These are phyloP conservation scores for Lasioglossum figueresi DNA, from an alignment of 2,888 invertebrate species.

Conservation along the genomic window DNA sequence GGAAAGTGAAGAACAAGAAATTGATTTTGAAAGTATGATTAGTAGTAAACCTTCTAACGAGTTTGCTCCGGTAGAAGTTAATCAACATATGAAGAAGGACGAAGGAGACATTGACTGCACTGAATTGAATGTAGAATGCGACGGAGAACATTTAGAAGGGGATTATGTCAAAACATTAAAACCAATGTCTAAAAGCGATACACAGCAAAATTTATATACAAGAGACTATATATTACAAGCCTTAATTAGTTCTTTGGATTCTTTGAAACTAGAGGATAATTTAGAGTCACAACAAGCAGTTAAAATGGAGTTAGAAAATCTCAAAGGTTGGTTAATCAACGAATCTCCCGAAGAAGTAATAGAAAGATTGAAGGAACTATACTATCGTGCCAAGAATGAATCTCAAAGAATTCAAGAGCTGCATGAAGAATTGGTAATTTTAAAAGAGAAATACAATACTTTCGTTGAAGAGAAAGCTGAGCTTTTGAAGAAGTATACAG, in stretches of 20 bases:
- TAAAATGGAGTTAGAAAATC: conserved; percentile 74
- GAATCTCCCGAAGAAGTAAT: conserved; percentile 75
- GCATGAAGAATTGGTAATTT: conserved; percentile 90
- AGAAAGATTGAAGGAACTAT: conserved; percentile 75
- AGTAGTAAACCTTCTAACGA: conserved; percentile 20
- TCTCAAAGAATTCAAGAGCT: conserved; percentile 87
- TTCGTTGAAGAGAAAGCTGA: conserved; percentile 87
- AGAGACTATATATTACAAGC: conserved; percentile 75
- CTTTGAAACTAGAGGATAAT: conserved; percentile 72
- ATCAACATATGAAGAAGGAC: conserved; percentile 45
- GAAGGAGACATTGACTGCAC: conserved; percentile 59
- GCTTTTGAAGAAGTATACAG: conserved; percentile 86
- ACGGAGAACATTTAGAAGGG: conserved; percentile 70
- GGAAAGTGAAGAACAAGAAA: conserved; percentile 30
- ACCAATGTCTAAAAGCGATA: conserved; percentile 70
- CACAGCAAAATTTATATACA: conserved; percentile 65
- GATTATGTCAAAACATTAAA: conserved; percentile 78
- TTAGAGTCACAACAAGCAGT: conserved; percentile 73
- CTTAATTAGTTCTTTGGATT: conserved; percentile 74
- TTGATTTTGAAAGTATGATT: not conserved
- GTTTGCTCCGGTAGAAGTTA: not conserved
- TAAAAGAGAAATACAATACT: conserved; percentile 90
- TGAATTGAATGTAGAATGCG: conserved; percentile 60
- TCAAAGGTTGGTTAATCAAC: conserved; percentile 77
- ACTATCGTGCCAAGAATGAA: conserved; percentile 79